Evolutionary conservation across 1,140 invertebrate species (phyloP), one percentile per base, ranked within the genome.

Genomic region (Drosophila azteca): DNA sequence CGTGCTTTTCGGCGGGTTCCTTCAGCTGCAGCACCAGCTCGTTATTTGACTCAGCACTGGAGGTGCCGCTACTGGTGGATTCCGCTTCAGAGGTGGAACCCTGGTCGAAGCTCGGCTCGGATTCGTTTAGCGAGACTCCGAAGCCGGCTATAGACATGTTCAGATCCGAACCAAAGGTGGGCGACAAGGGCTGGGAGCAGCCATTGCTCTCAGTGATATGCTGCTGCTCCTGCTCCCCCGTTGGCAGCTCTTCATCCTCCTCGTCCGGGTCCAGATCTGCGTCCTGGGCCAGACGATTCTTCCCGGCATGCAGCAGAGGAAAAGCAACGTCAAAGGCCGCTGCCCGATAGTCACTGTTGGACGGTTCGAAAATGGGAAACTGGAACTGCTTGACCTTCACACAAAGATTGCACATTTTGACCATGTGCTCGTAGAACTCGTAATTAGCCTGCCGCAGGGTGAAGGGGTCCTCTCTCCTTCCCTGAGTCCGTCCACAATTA

Each of bases 401-500:
- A 49, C 93, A 94, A 66, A 95, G 96, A 72, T 95, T 96, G 90
- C 96, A 97, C 64, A 96, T 95, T 57, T 95, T 94, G 0, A 94
- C 94, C 35, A 98, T 92, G 41, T 94, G 92, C 74, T 95, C 92
- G 92, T 98, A 99, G 92, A 97, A 98, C 51, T 96, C 95, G 92
- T 94, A 95, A 92, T 99, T 99, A 8, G 97, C 97, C 73, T 95
- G 94, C 76, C 95, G 94, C 22, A 97, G 93, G 22, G 94, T 95
- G 90, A 98, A 99, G 0, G 98, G 97, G 93, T 99, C 98, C 62
- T 98, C 97, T 20, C 97, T 94, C 1, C 95, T 92, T 4, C 94
- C 95, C 92, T 97, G 96, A 66, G 94, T 95, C 49, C 95, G 93
- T 0, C 98, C 98, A 93, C 98, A 99, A 92, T 98, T 97, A 91